A percentile compares a stretch with the other conserved stretches of the same genome.
Conservation (phyloP, 2,888 invertebrate species). For the Alentia gelatinosa region DNA sequence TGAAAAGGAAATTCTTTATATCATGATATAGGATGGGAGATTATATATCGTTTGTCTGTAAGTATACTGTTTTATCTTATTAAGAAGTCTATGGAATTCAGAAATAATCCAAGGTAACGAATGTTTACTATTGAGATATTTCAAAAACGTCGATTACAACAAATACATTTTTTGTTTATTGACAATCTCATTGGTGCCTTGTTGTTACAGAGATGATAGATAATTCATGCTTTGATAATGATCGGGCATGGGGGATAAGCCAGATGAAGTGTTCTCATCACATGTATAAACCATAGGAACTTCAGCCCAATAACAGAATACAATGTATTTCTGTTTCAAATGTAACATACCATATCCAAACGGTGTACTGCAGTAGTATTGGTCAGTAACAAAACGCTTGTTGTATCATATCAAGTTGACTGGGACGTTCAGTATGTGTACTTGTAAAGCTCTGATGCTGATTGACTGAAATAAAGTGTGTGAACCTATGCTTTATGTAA, state of each 20-base stretch:
- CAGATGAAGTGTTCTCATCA: constrained; percentile 6
- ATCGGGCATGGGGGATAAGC: constrained; percentile 34
- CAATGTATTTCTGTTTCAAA: not conserved
- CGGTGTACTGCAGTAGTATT: not conserved
- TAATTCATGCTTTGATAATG: constrained; percentile 3
- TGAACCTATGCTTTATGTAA: too few relatives aligned
- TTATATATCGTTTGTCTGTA: not conserved
- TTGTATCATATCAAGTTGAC: constrained; percentile 4
- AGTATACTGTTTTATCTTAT: too few relatives aligned
- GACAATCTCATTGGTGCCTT: constrained; percentile 19
- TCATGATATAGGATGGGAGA: not conserved
- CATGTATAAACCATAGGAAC: not conserved
- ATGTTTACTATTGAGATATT: too few relatives aligned
- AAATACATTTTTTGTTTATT: not conserved
- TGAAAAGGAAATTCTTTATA: not conserved
- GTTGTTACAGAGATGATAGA: not conserved
- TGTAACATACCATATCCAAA: not conserved
- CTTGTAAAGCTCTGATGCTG: not conserved
- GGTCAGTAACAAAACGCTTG: constrained; percentile 7
- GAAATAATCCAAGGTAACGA: too few relatives aligned
- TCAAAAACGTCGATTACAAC: too few relatives aligned
- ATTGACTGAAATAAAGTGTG: constrained; percentile 27
- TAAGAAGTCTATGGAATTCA: too few relatives aligned
- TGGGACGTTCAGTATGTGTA: not conserved
- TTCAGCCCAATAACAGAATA: not conserved